Evolutionary conservation across 1,140 invertebrate species (phyloP).

Genomic region (Halyomorpha halys): DNA sequence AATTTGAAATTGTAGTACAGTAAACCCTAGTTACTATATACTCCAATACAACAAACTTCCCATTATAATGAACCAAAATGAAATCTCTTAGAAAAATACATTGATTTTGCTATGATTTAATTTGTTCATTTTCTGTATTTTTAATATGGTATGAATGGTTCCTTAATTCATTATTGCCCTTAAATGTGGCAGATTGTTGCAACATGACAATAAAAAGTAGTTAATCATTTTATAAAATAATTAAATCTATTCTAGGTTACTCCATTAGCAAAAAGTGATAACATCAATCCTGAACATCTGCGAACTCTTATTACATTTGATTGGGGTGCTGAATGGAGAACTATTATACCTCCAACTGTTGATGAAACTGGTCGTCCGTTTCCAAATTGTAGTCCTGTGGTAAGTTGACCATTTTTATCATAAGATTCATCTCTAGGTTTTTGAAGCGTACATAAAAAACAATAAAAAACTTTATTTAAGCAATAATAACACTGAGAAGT

Average conservation of each 20-base stretch:
- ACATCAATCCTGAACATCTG: slow-evolving; percentile 50
- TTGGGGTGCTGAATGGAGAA: slow-evolving; percentile 71
- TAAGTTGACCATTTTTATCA: slow-evolving; percentile 32
- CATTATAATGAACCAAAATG: no score
- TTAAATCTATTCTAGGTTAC: not conserved
- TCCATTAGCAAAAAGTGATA: slow-evolving; percentile 9
- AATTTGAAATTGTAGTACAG: no score
- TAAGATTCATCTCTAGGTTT: not conserved
- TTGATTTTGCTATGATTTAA: not conserved
- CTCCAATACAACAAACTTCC: no score
- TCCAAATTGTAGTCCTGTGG: slow-evolving; percentile 42
- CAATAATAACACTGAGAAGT: no score
- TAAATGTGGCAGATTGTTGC: no score
- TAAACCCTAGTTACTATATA: no score
- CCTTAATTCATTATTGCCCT: no score
- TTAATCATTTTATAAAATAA: no score
- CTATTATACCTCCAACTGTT: slow-evolving; percentile 52
- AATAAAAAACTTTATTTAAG: no score
- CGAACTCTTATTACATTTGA: slow-evolving; percentile 77
- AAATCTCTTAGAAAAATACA: no score
- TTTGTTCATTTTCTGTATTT: not conserved
- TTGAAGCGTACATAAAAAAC: not conserved
- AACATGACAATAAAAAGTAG: no score
- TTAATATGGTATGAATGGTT: not conserved
- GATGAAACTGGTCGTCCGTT: slow-evolving; percentile 55